Evolutionary conservation across 30 jellyfish, hydroid and myxozoan species (phyloP), one percentile per base, ranked within the genome.

Genomic region (Cassiopea xamachana): DNA sequence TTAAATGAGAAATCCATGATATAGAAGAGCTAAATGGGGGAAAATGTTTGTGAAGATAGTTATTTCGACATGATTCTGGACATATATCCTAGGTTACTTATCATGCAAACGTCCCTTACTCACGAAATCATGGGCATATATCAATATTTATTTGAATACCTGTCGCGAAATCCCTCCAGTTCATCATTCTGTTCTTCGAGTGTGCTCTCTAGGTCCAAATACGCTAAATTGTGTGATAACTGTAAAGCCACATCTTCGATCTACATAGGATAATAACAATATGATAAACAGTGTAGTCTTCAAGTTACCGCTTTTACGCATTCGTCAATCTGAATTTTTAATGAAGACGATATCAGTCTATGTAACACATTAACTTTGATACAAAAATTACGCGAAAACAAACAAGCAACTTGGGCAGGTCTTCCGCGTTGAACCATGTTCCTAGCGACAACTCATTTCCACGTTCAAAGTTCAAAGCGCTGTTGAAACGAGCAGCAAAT

Each of bases 81-180:
- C 3, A 71, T 39, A 71, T 71, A 71, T 84, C 85, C 50, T 18
- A 48, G 69, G 39, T 69, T 13, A 50, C 70, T 73, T 46, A 71
- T 50, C 78, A 51, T 48, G 49, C 62, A 84, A 46, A 71, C 67
- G 71, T 71, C 60, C 80, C 45, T 4, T 69, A 46, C 64, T 68
- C 45, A 75, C 86, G 16, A 39, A 86, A 73, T 44, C 81, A 83
- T 70, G 76, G 91, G 84, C 67, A 69, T 83, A 49, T 50, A 75
- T 73, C 93, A 64, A 73, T 75, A 75, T 83, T 69, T 49, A 47
- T 70, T 75, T 75, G 88, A 86, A 47, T 77, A 96, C 99, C 98
- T 96, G 94, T 96, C 99, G 78, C 95, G 92, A 76, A 96, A 96
- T 47, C 99, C 99, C 79, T 96, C 99, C 86, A 96, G 93, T 71